These are phyloP conservation scores for Lasioglossum zephyrum DNA, from an alignment of 2,888 invertebrate species.

Conservation along the genomic window DNA sequence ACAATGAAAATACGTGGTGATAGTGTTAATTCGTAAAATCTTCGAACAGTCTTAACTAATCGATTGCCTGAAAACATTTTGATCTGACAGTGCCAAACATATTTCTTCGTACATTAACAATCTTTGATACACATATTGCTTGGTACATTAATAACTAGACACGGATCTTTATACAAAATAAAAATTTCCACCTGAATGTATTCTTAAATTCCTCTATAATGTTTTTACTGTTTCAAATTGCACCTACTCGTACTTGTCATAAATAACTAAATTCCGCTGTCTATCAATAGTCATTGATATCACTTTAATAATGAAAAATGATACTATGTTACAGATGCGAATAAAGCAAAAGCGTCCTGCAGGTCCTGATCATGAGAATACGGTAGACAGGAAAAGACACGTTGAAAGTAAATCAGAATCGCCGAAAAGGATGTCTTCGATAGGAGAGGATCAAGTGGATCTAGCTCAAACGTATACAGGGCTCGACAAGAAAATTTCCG, in stretches of 20 bases:
- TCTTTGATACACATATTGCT: background rate
- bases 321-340: conserved; percentile 67
- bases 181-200: too few relatives aligned
- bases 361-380: conserved; percentile 72
- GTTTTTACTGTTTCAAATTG: too few relatives aligned
- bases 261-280: too few relatives aligned
- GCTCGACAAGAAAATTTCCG: conserved; percentile 82
- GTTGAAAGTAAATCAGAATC: conserved; percentile 71
- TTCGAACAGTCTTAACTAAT: background rate
- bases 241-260: too few relatives aligned
- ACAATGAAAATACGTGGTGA: background rate
- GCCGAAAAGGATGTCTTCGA: conserved; percentile 75
- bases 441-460: conserved; percentile 79
- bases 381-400: conserved; percentile 71
- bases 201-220: too few relatives aligned
- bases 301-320: too few relatives aligned
- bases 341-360: conserved; percentile 77
- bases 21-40: background rate
- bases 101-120: background rate
- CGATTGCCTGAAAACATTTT: background rate
- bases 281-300: background rate
- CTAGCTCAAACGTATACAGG: conserved; percentile 82
- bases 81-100: background rate
- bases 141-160: too few relatives aligned
- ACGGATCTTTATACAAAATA: too few relatives aligned